Conservation (phyloP, 2,113 vertebrate species). For the Picathartes gymnocephalus region DNA sequence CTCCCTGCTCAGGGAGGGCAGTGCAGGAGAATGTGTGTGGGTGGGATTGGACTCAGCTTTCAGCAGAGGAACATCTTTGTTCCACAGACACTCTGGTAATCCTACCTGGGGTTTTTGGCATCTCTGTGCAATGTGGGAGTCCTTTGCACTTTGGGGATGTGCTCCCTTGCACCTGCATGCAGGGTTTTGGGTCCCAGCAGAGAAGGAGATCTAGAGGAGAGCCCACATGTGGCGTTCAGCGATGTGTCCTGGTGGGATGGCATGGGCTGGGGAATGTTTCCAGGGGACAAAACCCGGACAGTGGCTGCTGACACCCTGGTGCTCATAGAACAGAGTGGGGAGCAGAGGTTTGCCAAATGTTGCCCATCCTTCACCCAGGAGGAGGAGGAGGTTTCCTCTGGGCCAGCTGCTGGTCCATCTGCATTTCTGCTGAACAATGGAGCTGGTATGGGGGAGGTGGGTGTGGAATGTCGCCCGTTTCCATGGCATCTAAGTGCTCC, state of each 20-base stretch:
- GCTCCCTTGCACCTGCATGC: neutral
- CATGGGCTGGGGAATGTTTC: neutral
- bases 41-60: neutral
- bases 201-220: neutral
- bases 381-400: neutral
- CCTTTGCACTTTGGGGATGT: neutral
- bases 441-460: slow-evolving; percentile 17
- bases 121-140: neutral
- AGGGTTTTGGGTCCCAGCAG: neutral
- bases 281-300: neutral
- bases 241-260: neutral
- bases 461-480: slow-evolving; percentile 26
- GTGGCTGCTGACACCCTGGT: accelerated
- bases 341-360: neutral
- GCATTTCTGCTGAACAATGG: slow-evolving; percentile 15
- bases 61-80: neutral
- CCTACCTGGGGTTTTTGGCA: neutral
- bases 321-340: accelerated
- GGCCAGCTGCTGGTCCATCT: neutral
- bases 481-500: slow-evolving; percentile 49
- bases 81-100: neutral
- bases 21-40: accelerated
- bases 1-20: neutral
- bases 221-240: accelerated
- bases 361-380: neutral